Base-by-base conservation (phyloP, 2,113 vertebrate species). In the Pomatostomus ruficeps region DNA sequence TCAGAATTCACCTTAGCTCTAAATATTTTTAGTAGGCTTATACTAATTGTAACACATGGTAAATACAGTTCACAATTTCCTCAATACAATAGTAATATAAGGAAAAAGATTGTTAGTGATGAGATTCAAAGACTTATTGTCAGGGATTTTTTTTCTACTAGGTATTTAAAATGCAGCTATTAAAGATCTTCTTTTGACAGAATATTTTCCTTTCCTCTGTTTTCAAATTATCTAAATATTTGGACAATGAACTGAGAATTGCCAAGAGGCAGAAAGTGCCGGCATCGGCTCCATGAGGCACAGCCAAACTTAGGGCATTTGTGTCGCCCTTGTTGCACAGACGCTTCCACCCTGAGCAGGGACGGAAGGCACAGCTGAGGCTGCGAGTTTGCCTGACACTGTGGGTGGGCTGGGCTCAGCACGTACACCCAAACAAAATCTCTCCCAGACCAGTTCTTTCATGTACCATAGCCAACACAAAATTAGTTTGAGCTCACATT, bases 221-320 rank as follows among this genome's bases (percentile, higher is more conserved):
- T 73, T 89, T 26, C 5, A 48, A 88, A 65, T 35, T 33, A 23
- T 42, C 36, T 46, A 76, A 81, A 23, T 87, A 75, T 52, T 85
- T 81, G 45, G 9, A 57, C 13, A 38, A 14, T 21, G 40, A 68
- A 76, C 2, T 49, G 36, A 24, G 14, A 65, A 65, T 28, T 65
- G 17, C 6, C 38, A 88, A 57, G 42, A 57, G 52, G 48, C 1
- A 42, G 33, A 40, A 51, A 31, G 14, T 35, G n/a, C 63, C 21
- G 21, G 14, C 63, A 55, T 33, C 0, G 0, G 18, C 26, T 55
- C 65, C 23, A 10, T 8, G 20, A 65, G 0, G 3, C 10, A 51
- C 18, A 43, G 3, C 10, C 20, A 3, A 33, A n/a, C 33, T 35
- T 33, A 7, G 1, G 26, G n/a, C 12, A 24, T 1, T 33, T 61